phyloP scores from a whole-genome alignment of 1,140 invertebrate genomes.

The Aporrectodea caliginosa region DNA sequence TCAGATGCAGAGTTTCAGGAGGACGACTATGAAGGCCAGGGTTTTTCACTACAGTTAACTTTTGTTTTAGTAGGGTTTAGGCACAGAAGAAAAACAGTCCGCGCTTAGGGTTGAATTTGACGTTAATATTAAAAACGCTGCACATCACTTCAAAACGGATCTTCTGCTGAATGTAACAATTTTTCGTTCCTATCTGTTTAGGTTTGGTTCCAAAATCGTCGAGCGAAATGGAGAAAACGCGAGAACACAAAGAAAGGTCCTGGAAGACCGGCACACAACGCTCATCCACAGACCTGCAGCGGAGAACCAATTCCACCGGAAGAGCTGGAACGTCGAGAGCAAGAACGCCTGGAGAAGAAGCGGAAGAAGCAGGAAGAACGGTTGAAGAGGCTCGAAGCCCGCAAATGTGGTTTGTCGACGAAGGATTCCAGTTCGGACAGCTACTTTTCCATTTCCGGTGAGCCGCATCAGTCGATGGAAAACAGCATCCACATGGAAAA shows the following conservation, averaged over 20 bases:
- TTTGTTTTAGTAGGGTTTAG: too few relatives aligned
- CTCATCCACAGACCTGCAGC: constrained; percentile 94
- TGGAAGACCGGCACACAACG: constrained; percentile 94
- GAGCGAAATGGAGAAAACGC: constrained; percentile 98
- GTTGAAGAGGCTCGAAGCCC: background rate
- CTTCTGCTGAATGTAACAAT: too few relatives aligned
- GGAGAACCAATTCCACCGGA: constrained; percentile 94
- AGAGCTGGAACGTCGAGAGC: constrained; percentile 83
- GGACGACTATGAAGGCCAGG: too few relatives aligned
- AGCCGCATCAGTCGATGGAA: background rate
- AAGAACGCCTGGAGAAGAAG: constrained; percentile 65
- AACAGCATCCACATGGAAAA: background rate
- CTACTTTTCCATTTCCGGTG: background rate
- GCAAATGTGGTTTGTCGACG: background rate
- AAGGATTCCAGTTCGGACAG: background rate
- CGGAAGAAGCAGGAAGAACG: constrained; percentile 82
- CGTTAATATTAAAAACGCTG: too few relatives aligned
- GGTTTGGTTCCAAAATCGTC: constrained; percentile 99
- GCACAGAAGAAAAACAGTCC: too few relatives aligned
- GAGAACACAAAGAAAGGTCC: constrained; percentile 98
- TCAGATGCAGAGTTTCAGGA: too few relatives aligned
- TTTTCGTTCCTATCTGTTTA: constrained; percentile 50
- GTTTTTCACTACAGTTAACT: too few relatives aligned
- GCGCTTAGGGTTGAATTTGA: too few relatives aligned
- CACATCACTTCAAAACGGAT: too few relatives aligned